Evolutionary conservation across 2,113 vertebrate genomes (phyloP).

Genomic region (Trematocara stigmaticum): DNA sequence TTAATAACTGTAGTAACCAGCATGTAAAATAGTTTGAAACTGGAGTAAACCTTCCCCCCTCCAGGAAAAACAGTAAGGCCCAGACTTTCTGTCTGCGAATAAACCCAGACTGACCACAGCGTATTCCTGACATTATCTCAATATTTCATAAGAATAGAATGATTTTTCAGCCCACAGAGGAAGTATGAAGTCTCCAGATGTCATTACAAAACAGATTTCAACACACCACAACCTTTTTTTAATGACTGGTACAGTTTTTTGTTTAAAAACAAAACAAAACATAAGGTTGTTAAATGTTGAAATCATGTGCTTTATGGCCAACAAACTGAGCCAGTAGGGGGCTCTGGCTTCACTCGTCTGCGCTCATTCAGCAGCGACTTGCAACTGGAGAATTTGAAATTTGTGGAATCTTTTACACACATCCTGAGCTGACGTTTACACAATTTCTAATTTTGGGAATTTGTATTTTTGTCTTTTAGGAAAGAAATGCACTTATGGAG

Average conservation of each 20-base stretch:
- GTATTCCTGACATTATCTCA: not conserved
- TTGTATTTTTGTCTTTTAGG: constrained; percentile 60
- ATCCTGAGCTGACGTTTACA: not conserved
- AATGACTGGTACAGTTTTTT: not conserved
- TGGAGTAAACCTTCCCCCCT: not conserved
- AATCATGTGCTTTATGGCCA: not conserved
- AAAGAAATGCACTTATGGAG: constrained; percentile 89
- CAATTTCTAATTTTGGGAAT: not conserved
- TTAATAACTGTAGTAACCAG: not conserved
- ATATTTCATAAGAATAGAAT: not conserved
- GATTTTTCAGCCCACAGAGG: not conserved
- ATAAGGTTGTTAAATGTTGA: not conserved
- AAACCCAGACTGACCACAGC: not conserved
- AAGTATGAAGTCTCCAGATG: not conserved
- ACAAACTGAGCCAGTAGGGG: not conserved
- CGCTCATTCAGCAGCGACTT: not conserved
- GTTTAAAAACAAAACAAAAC: no score
- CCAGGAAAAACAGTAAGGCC: not conserved
- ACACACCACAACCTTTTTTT: not conserved
- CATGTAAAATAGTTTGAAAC: not conserved
- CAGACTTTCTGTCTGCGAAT: not conserved
- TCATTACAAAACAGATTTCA: not conserved
- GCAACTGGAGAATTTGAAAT: not conserved
- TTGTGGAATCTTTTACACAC: not conserved
- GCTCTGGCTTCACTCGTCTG: not conserved